Conservation (phyloP, 2,113 vertebrate species). For the Chaenocephalus aceratus region DNA sequence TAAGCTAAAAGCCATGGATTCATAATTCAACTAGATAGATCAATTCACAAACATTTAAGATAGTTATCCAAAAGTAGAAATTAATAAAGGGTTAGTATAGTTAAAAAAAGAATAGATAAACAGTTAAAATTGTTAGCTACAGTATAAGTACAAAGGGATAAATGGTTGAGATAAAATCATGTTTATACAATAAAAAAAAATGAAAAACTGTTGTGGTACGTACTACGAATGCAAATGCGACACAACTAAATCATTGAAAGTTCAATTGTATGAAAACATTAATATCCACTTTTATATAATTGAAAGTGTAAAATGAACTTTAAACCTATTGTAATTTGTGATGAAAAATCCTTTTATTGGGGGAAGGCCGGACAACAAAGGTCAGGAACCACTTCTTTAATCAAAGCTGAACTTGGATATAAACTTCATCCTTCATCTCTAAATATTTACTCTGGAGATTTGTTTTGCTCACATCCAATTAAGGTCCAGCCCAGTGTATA, state of each 20-base stretch:
- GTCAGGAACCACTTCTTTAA: not conserved
- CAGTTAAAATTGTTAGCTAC: not conserved
- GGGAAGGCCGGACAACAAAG: not conserved
- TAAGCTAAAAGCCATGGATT: no score
- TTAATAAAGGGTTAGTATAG: not conserved
- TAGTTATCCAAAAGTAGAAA: not conserved
- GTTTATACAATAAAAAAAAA: not conserved
- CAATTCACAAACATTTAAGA: not conserved
- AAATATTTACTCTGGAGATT: not conserved
- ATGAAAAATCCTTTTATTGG: not conserved
- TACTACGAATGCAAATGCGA: not conserved
- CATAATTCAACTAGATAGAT: not conserved
- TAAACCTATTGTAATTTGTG: no score
- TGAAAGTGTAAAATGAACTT: not conserved
- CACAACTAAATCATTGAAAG: not conserved
- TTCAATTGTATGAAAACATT: not conserved
- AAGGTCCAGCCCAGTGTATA: not conserved
- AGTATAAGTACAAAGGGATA: not conserved
- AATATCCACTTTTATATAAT: not conserved
- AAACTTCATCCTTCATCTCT: conserved; percentile 1
- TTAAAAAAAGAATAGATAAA: not conserved
- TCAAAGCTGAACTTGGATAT: not conserved
- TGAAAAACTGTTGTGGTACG: not conserved
- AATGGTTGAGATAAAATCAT: not conserved
- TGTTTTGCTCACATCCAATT: conserved; percentile 1